Conservation (phyloP, 2,797 vertebrate species). For the Pelochelys cantorii region DNA sequence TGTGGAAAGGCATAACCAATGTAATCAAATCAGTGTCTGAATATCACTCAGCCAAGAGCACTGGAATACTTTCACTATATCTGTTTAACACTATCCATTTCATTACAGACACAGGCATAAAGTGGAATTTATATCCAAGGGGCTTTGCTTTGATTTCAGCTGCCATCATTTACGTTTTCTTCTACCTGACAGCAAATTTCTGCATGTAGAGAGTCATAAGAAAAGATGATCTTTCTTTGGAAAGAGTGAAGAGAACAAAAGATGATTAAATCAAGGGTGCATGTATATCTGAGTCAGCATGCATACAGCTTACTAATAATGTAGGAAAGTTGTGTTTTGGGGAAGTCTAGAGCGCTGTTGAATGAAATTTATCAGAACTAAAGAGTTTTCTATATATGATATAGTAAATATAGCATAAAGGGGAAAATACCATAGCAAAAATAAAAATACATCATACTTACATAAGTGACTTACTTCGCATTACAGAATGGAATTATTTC, state of each 20-base stretch:
- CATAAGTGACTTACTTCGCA: not conserved
- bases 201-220: not conserved
- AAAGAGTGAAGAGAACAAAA: not conserved
- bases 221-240: accelerated
- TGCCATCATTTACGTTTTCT: not conserved
- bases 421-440: not conserved
- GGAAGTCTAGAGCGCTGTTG: not conserved
- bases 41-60: not conserved
- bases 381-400: not conserved
- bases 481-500: too few relatives aligned
- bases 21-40: not conserved
- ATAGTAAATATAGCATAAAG: not conserved
- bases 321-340: not conserved
- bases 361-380: not conserved
- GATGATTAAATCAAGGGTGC: not conserved
- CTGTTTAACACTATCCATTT: not conserved
- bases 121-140: not conserved
- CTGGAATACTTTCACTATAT: not conserved
- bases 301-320: not conserved
- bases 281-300: not conserved
- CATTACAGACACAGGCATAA: not conserved
- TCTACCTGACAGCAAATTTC: not conserved
- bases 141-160: not conserved
- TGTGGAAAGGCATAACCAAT: not conserved
- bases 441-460: not conserved